phyloP scores from a whole-genome alignment of 1,140 invertebrate genomes.

The Musca domestica region DNA sequence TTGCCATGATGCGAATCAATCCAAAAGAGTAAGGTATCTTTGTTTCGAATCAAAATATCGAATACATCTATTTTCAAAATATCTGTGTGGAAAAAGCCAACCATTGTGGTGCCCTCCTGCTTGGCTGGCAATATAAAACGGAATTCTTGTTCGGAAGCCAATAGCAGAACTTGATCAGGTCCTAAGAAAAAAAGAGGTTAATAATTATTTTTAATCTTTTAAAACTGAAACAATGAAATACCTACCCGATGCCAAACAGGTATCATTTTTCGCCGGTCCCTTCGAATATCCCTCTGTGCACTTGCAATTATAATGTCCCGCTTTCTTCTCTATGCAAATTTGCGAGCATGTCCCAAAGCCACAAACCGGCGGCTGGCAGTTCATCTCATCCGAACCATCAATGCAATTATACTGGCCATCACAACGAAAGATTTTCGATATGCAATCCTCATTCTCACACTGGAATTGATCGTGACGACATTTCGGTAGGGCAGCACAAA shows the following conservation, averaged over 20 bases:
- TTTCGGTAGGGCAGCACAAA: slow-evolving; percentile 65
- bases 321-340: slow-evolving; percentile 68
- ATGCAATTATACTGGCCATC: slow-evolving; percentile 63
- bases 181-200: not conserved
- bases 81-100: slow-evolving; percentile 43
- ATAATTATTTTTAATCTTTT: not conserved
- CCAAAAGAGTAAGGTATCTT: slow-evolving; percentile 57
- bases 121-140: slow-evolving; percentile 64
- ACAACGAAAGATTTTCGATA: slow-evolving; percentile 74
- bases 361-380: slow-evolving; percentile 71
- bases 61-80: slow-evolving; percentile 59
- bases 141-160: slow-evolving; percentile 66
- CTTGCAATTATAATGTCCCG: slow-evolving; percentile 63
- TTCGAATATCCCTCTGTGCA: slow-evolving; percentile 67
- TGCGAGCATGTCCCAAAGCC: slow-evolving; percentile 73
- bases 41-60: slow-evolving; percentile 56
- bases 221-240: slow-evolving; percentile 5
- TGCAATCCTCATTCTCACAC: slow-evolving; percentile 73
- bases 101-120: slow-evolving; percentile 55
- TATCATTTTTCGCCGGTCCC: slow-evolving; percentile 53
- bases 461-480: slow-evolving; percentile 70
- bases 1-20: slow-evolving; percentile 58
- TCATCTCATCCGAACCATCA: slow-evolving; percentile 65
- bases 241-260: slow-evolving; percentile 58
- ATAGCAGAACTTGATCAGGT: slow-evolving; percentile 59